phyloP scores from a whole-genome alignment of 2,888 invertebrate species.

The Limnephilus auricula region DNA sequence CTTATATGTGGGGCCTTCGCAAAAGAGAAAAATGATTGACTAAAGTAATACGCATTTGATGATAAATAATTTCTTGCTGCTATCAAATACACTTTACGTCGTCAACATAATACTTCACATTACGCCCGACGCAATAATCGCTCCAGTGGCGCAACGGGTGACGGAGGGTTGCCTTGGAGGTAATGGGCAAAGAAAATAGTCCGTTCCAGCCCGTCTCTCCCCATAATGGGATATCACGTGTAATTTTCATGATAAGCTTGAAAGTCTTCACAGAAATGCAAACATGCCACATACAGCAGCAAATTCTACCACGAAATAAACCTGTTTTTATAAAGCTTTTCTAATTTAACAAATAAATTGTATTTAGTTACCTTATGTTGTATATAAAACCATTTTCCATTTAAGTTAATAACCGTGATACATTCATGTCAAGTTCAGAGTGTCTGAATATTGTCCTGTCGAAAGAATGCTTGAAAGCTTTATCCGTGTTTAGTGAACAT shows the following conservation, averaged over 20 bases:
- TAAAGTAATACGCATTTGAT: not conserved
- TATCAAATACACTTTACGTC: not conserved
- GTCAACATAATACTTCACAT: not conserved
- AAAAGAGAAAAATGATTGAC: not conserved
- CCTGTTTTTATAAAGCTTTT: not conserved
- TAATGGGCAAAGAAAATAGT: constrained; percentile 7
- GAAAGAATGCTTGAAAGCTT: no score
- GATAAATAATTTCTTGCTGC: not conserved
- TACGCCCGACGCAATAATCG: constrained; percentile 8
- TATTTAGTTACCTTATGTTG: not conserved
- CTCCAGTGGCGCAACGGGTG: constrained; percentile 6
- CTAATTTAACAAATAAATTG: not conserved
- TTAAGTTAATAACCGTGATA: no score
- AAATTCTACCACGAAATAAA: not conserved
- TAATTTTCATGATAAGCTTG: constrained; percentile 24
- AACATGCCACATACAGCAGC: not conserved
- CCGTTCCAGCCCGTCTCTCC: constrained; percentile 7
- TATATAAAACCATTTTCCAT: no score
- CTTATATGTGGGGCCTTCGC: not conserved
- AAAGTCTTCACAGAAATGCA: not conserved
- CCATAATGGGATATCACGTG: constrained; percentile 28
- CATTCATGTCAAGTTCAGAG: no score
- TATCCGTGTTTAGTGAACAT: no score
- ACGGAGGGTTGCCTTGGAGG: not conserved
- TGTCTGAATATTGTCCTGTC: no score